Evolutionary conservation across 2,888 invertebrate genomes (phyloP).

Genomic region (Cephus pulcher): DNA sequence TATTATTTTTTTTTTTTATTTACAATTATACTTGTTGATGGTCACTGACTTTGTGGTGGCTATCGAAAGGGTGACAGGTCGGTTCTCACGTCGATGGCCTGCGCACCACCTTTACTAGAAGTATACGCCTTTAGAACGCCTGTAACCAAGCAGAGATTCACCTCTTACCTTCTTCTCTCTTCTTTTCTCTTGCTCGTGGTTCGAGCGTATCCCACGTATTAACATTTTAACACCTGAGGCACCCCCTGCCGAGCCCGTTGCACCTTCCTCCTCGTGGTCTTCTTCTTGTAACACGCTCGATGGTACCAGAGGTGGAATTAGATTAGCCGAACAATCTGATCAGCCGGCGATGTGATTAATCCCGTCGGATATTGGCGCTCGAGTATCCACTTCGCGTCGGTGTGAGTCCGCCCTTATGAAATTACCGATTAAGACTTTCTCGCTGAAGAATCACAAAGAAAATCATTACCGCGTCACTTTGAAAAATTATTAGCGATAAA

Average conservation of each 20-base stretch:
- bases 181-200: not conserved
- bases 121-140: conserved; percentile 5
- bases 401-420: not conserved
- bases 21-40: not conserved
- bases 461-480: not conserved
- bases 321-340: conserved; percentile 61
- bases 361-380: conserved; percentile 38
- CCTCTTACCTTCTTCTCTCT: not conserved
- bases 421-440: not conserved
- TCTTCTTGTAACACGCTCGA: conserved; percentile 27
- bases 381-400: not conserved
- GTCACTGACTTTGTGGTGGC: conserved; percentile 8
- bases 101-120: conserved; percentile 18
- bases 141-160: not conserved
- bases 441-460: not conserved
- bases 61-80: conserved; percentile 29
- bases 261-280: conserved; percentile 10
- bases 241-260: conserved; percentile 34
- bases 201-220: conserved; percentile 35
- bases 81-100: conserved; percentile 29
- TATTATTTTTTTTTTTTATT: not conserved
- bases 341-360: conserved; percentile 62
- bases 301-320: conserved; percentile 55
- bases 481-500: not conserved
- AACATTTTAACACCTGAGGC: conserved; percentile 55